Conservation (phyloP, 1,140 invertebrate species). For the Cydia pomonella region DNA sequence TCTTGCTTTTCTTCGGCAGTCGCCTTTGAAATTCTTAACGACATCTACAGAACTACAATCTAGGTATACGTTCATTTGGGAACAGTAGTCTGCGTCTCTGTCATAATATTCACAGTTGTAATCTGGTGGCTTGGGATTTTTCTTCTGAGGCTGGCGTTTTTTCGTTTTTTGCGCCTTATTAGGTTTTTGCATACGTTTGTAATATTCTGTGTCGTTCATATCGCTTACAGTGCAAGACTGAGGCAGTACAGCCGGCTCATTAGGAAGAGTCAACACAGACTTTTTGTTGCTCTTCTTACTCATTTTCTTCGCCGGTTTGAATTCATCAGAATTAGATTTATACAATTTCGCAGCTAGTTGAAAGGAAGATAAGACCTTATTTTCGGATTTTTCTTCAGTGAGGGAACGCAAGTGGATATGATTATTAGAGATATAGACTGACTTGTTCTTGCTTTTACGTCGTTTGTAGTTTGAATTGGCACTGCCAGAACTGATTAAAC, state of each 20-base stretch:
- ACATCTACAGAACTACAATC: conserved; percentile 61
- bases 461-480: conserved; percentile 38
- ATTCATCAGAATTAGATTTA: conserved; percentile 68
- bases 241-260: conserved; percentile 48
- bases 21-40: conserved; percentile 52
- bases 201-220: conserved; percentile 68
- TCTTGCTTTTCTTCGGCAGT: conserved; percentile 40
- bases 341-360: conserved; percentile 61
- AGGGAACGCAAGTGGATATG: conserved; percentile 43
- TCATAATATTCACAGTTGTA: conserved; percentile 56
- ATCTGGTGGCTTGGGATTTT: conserved; percentile 40
- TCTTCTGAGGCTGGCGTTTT: conserved; percentile 46
- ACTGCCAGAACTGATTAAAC: conserved; percentile 43
- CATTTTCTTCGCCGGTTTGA: conserved; percentile 48
- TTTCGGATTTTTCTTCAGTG: conserved; percentile 53
- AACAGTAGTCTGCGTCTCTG: conserved; percentile 56
- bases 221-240: conserved; percentile 66
- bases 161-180: conserved; percentile 46
- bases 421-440: conserved; percentile 51
- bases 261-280: conserved; percentile 65
- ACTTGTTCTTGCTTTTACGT: conserved; percentile 38
- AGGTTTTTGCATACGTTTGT: conserved; percentile 42
- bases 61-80: conserved; percentile 53
- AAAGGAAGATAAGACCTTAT: conserved; percentile 51
- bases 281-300: conserved; percentile 59